phyloP scores from a whole-genome alignment of 2,113 vertebrate genomes.

The Megaceryle torquata region DNA sequence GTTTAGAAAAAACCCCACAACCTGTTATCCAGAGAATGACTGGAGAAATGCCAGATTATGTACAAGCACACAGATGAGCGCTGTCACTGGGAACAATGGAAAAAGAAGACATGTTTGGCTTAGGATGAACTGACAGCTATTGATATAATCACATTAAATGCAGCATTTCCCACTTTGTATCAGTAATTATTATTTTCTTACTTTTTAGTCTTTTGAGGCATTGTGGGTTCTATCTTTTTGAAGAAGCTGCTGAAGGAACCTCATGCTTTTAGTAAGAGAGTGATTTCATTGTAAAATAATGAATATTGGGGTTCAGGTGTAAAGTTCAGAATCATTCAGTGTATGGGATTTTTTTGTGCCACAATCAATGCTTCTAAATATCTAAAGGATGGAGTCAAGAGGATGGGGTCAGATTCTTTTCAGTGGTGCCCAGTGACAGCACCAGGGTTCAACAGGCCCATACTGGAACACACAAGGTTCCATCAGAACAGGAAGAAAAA shows the following conservation, averaged over 20 bases:
- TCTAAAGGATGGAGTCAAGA: too few relatives aligned
- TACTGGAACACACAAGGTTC: too few relatives aligned
- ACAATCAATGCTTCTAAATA: too few relatives aligned
- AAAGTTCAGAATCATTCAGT: neutral
- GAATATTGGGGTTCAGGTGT: neutral
- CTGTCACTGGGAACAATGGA: neutral
- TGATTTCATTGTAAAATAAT: neutral
- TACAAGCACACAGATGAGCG: neutral
- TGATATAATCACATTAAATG: neutral
- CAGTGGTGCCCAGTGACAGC: too few relatives aligned
- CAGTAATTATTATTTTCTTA: neutral
- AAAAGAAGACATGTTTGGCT: neutral
- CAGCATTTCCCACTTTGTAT: neutral
- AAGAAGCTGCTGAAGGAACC: neutral
- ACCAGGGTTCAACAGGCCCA: too few relatives aligned
- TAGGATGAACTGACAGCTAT: neutral
- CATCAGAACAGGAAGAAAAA: too few relatives aligned
- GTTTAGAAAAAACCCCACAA: neutral
- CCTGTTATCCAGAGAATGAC: neutral
- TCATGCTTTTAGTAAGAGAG: neutral
- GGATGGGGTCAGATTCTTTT: too few relatives aligned
- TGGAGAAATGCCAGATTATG: neutral
- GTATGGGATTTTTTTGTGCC: neutral
- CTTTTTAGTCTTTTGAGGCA: neutral
- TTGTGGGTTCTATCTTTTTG: neutral